Conservation (phyloP, 1,140 invertebrate species). For the Ptiloglossa arizonensis region DNA sequence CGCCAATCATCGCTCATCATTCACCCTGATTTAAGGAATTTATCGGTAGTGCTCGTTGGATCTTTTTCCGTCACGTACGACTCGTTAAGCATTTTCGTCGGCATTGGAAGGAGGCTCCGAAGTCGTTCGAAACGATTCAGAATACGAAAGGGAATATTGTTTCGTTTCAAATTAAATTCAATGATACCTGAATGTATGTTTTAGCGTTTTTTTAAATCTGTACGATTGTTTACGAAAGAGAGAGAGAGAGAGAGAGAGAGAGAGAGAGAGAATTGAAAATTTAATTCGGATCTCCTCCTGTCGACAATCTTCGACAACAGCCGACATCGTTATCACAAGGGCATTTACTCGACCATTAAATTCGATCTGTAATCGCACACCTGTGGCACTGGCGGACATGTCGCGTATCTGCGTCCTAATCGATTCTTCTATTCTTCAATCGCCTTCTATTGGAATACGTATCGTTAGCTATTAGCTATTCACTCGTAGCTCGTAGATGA, state of each 20-base stretch:
- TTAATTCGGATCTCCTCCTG: constrained; percentile 6
- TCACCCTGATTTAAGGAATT: constrained; percentile 36
- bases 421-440: not conserved
- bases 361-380: constrained; percentile 36
- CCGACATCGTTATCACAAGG: constrained; percentile 53
- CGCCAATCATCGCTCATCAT: constrained; percentile 38
- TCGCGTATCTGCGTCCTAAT: not conserved
- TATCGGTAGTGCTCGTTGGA: constrained; percentile 41
- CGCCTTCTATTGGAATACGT: not conserved
- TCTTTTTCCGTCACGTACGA: not conserved
- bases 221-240: too few relatives aligned
- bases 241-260: not conserved
- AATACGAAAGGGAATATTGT: not conserved
- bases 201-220: not conserved
- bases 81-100: not conserved
- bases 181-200: too few relatives aligned
- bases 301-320: constrained; percentile 45
- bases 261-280: not conserved
- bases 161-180: not conserved
- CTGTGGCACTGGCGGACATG: constrained; percentile 44
- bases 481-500: constrained; percentile 11
- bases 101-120: not conserved
- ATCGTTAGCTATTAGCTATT: not conserved
- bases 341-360: constrained; percentile 50
- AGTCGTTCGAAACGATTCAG: not conserved